Evolutionary conservation across 1,140 invertebrate species (phyloP), one percentile per base, ranked within the genome.

Genomic region (Drosophila serrata): DNA sequence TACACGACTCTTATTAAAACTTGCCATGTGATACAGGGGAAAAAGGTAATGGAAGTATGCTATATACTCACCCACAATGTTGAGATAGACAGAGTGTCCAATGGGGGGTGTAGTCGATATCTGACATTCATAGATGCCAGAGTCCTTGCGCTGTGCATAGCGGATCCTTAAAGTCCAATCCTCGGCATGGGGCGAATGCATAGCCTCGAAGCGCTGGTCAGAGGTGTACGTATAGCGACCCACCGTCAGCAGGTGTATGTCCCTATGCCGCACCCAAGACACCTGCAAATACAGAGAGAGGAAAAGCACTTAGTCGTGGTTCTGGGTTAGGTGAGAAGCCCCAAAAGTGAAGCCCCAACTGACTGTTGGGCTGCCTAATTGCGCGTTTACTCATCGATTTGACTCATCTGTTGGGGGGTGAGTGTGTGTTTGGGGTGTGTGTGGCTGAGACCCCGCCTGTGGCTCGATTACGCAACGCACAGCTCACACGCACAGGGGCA

Each of bases 201-300:
- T 94, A 3, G 96, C 96, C 88, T 96, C 96, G 90, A 97, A 97
- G 31, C 96, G 94, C 85, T 97, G 96, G 93, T 98, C 97, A 17
- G 96, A 97, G 6, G 97, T 97, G 91, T 98, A 98, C 0, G 97
- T 98, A 90, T 97, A 97, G 8, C 95, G 93, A 1, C 97, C 97
- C 8, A 97, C 97, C 0, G 97, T 98, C 58, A 98, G 93, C 59
- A 98, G 93, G 91, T 97, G 97, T 67, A 97, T 97, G 81, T 98
- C 97, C 57, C 96, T 94, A 92, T 97, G 96, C 40, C 97, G 94
- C 5, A 98, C 96, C 97, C 97, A 98, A 13, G 97, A 97, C n/a
- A 98, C 96, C 96, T 98, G 78, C 15, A 24, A 11, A 17, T 39
- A 29, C 17, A 35, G 22, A 31, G 39, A 27, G 29, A n/a, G 13